These are phyloP conservation scores for Anguilla japonica DNA, from an alignment of 2,113 vertebrate genomes.

Conservation along the genomic window DNA sequence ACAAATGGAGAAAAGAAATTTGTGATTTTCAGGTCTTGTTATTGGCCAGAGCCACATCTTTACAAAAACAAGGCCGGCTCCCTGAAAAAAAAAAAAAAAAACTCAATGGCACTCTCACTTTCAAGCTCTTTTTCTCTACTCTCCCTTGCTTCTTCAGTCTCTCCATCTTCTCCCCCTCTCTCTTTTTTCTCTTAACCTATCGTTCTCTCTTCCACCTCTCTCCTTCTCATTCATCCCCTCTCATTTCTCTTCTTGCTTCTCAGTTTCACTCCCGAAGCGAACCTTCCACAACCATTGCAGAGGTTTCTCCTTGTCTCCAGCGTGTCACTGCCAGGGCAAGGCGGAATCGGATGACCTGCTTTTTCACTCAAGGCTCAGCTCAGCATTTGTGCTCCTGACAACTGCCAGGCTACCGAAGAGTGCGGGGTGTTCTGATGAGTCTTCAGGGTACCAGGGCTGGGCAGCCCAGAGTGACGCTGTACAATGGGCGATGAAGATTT, in stretches of 20 bases:
- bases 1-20: constrained; percentile 53
- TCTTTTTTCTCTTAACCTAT: neutral
- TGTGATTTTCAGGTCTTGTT: constrained; percentile 55
- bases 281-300: constrained; percentile 19
- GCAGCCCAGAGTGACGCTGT: constrained; percentile 34
- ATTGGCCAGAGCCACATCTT: constrained; percentile 41
- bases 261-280: constrained; percentile 1
- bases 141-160: neutral
- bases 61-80: constrained; percentile 43
- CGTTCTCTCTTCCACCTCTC: constrained; percentile 32
- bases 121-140: neutral
- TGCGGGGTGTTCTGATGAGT: constrained; percentile 42
- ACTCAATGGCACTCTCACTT: neutral
- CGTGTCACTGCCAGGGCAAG: constrained; percentile 48
- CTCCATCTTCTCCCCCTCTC: neutral
- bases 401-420: constrained; percentile 47
- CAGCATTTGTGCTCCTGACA: constrained; percentile 42
- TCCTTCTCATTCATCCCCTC: constrained; percentile 37
- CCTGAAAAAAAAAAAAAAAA: neutral
- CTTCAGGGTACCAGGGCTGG: constrained; percentile 31
- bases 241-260: constrained; percentile 51
- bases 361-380: constrained; percentile 48
- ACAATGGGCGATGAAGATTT: constrained; percentile 35
- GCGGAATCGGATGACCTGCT: constrained; percentile 37
- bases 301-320: neutral